Conservation (phyloP, 2,888 invertebrate species). For the Crocallis elinguaria region DNA sequence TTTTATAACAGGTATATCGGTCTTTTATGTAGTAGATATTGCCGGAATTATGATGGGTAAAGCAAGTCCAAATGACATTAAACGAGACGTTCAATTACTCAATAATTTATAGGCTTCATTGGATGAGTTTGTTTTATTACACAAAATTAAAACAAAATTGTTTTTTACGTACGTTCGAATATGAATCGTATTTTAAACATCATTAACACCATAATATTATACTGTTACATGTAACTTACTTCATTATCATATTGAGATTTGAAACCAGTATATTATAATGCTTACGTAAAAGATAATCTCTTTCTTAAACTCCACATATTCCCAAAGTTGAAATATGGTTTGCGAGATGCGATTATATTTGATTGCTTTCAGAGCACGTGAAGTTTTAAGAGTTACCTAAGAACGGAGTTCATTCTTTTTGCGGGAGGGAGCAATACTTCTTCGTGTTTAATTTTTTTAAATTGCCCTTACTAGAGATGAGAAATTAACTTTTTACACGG, state of each 20-base stretch:
- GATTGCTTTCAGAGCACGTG: constrained; percentile 23
- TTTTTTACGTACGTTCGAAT: too few species aligned
- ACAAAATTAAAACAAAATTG: too few species aligned
- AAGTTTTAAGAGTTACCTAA: constrained; percentile 29
- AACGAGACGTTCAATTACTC: too few species aligned
- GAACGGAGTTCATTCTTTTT: constrained; percentile 28
- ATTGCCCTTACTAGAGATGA: constrained; percentile 48
- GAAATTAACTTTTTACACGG: constrained; percentile 57
- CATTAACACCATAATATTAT: too few species aligned
- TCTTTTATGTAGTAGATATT: too few species aligned
- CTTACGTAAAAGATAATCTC: background rate
- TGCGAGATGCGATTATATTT: constrained; percentile 24
- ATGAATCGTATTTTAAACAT: too few species aligned
- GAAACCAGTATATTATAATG: background rate
- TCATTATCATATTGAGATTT: background rate
- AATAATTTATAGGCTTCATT: too few species aligned
- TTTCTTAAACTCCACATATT: constrained; percentile 9
- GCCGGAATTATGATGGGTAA: too few species aligned
- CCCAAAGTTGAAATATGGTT: constrained; percentile 16
- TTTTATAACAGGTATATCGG: too few species aligned
- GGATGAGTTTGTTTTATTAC: too few species aligned
- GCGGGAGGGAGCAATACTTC: constrained; percentile 29
- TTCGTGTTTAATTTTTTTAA: constrained; percentile 41
- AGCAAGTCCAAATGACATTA: too few species aligned
- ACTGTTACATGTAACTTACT: too few species aligned